phyloP scores from a whole-genome alignment of 2,113 vertebrate species.

The Circaetus gallicus region DNA sequence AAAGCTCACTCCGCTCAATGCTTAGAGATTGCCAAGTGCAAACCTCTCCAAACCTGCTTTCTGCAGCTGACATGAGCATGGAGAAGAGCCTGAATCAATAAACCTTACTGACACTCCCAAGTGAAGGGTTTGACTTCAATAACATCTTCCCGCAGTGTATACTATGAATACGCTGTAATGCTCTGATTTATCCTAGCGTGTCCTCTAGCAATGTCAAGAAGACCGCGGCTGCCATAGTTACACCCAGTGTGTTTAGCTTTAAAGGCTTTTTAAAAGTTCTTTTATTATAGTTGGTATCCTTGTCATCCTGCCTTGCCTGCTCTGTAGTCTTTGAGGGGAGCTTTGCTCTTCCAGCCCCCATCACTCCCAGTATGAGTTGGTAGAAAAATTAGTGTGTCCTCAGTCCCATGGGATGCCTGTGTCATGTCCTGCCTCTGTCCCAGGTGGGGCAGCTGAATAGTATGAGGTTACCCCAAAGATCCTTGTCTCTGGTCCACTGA shows the following conservation, averaged over 20 bases:
- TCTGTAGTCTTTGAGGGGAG: neutral
- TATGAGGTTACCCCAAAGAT: neutral
- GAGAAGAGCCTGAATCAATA: neutral
- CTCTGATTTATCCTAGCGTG: neutral
- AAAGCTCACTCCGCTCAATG: accelerated
- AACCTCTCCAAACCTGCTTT: neutral
- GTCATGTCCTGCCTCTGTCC: neutral
- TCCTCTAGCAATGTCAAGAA: neutral
- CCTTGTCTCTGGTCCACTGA: neutral
- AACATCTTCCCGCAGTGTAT: neutral
- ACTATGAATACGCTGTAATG: neutral
- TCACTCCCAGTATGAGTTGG: neutral
- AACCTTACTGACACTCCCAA: neutral
- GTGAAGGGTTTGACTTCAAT: neutral
- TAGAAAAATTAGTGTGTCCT: neutral
- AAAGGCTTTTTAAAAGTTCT: neutral
- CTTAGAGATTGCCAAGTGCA: neutral
- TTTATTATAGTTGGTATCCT: neutral
- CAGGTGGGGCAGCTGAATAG: neutral
- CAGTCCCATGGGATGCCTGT: neutral
- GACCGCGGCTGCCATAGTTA: accelerated
- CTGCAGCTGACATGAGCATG: neutral
- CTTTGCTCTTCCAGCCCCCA: neutral
- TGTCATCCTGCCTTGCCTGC: neutral
- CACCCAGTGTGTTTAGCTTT: neutral